phyloP scores from a whole-genome alignment of 2,113 vertebrate genomes.

The Trichomycterus rosablanca region DNA sequence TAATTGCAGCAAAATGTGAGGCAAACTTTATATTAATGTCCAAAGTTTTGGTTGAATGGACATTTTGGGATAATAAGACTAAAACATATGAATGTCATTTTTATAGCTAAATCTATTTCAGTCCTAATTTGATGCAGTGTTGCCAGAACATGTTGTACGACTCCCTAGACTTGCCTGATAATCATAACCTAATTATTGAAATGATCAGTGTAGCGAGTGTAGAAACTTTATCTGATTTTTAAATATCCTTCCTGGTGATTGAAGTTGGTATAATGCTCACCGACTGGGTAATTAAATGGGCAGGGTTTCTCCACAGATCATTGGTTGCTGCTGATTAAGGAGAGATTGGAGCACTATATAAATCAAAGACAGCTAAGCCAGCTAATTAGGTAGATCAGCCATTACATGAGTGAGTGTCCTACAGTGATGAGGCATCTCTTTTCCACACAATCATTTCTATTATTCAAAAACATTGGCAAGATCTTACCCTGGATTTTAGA shows the following conservation, averaged over 20 bases:
- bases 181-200: slow-evolving; percentile 61
- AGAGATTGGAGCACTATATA: slow-evolving; percentile 58
- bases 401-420: slow-evolving; percentile 57
- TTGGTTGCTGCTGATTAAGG: slow-evolving; percentile 63
- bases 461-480: slow-evolving; percentile 42
- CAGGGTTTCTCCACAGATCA: slow-evolving; percentile 57
- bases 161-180: slow-evolving; percentile 33
- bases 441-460: slow-evolving; percentile 51
- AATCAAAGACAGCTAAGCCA: slow-evolving; percentile 66
- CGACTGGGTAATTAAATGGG: slow-evolving; percentile 60
- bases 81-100: too few relatives aligned
- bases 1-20: too few relatives aligned
- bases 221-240: slow-evolving; percentile 50
- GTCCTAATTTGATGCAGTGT: too few relatives aligned
- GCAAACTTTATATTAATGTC: too few relatives aligned
- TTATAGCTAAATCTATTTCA: too few relatives aligned
- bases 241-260: slow-evolving; percentile 48
- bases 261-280: slow-evolving; percentile 52
- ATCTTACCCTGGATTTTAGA: slow-evolving; percentile 34
- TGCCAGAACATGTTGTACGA: too few relatives aligned
- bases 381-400: slow-evolving; percentile 63
- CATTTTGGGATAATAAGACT: too few relatives aligned
- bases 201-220: slow-evolving; percentile 60
- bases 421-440: slow-evolving; percentile 52
- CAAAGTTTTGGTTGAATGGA: too few relatives aligned